These are phyloP conservation scores for Falcaria lacertinaria DNA, from an alignment of 2,888 invertebrate species.

Conservation along the genomic window DNA sequence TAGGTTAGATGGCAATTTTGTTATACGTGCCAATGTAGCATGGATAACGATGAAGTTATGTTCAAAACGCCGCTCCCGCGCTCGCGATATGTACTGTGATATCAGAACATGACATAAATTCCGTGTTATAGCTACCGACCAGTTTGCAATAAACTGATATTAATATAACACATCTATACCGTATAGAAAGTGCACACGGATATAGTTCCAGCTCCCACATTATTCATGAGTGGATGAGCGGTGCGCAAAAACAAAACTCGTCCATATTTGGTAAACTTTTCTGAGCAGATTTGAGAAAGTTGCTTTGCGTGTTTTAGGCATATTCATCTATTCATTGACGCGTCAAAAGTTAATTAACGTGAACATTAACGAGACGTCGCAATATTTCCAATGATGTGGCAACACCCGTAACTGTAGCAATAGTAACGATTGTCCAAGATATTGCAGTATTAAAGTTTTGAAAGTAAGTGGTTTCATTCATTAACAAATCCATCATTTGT, in stretches of 20 bases:
- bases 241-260: neutral
- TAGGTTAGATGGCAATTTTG: neutral
- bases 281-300: neutral
- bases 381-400: neutral
- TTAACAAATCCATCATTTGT: neutral
- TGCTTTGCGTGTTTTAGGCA: neutral
- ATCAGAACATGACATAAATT: constrained; percentile 21
- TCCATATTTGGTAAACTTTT: neutral
- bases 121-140: constrained; percentile 5
- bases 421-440: neutral
- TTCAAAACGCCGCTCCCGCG: neutral
- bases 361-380: too few species aligned
- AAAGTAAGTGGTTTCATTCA: neutral
- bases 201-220: neutral
- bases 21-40: neutral
- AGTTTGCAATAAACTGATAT: constrained; percentile 17
- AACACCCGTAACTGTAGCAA: neutral
- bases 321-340: too few species aligned
- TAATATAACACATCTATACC: neutral
- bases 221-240: too few species aligned
- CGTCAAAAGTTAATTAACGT: too few species aligned
- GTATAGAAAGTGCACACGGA: constrained; percentile 11
- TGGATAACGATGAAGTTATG: neutral
- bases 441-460: neutral
- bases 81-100: neutral